Evolutionary conservation across 2,888 invertebrate genomes (phyloP).

Genomic region (Lycophotia porphyrea): DNA sequence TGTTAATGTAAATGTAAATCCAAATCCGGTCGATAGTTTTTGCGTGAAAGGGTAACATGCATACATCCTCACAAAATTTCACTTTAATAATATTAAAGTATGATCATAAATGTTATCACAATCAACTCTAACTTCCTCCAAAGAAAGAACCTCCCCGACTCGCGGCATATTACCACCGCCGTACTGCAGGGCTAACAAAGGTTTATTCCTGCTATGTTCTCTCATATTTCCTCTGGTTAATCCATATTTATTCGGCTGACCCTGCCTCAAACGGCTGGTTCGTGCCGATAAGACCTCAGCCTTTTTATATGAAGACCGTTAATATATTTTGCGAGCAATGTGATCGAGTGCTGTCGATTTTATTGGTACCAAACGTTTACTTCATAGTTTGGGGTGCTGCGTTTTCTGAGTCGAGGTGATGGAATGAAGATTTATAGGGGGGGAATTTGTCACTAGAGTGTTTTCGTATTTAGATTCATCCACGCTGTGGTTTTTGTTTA

Average conservation of each 20-base stretch:
- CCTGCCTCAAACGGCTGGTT: conserved; percentile 75
- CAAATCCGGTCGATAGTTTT: too few relatives aligned
- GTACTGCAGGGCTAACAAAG: conserved; percentile 73
- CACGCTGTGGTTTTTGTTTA: background rate
- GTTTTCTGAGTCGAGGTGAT: conserved; percentile 17
- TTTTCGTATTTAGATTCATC: background rate
- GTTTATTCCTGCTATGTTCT: conserved; percentile 73
- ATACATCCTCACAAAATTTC: too few relatives aligned
- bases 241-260: conserved; percentile 88
- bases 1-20: too few relatives aligned
- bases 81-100: too few relatives aligned
- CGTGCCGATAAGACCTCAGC: conserved; percentile 63
- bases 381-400: conserved; percentile 36
- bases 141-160: background rate
- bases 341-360: conserved; percentile 64
- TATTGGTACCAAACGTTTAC: conserved; percentile 54
- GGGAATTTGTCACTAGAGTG: background rate
- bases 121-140: background rate
- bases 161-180: conserved; percentile 40
- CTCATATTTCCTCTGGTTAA: conserved; percentile 84
- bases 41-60: too few relatives aligned
- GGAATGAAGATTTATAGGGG: conserved; percentile 1
- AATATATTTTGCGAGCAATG: conserved; percentile 64
- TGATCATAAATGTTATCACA: conserved; percentile 17
- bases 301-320: conserved; percentile 67